Percentiles rank a stretch among this genome's conserved stretches.
These are phyloP conservation scores for Drosophila acutilabella DNA, from an alignment of 2,888 invertebrate genomes.

Conservation along the genomic window DNA sequence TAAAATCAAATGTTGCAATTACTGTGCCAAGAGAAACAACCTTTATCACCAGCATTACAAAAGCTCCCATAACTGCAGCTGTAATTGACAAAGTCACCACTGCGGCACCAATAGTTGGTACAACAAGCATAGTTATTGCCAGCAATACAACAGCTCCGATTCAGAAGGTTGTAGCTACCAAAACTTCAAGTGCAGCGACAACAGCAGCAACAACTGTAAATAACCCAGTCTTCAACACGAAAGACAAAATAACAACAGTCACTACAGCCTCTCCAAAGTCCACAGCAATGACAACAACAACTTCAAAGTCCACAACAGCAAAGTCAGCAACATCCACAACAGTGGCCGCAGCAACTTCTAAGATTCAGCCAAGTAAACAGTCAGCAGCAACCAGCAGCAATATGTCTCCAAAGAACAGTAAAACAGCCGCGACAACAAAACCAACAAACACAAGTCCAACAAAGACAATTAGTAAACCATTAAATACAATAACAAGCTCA, in stretches of 20 bases:
- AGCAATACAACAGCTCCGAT: not conserved
- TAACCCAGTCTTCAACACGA: not conserved
- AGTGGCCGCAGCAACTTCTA: conserved; percentile 14
- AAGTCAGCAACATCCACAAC: conserved; percentile 19
- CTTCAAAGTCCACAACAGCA: conserved; percentile 6
- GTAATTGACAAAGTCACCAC: not conserved
- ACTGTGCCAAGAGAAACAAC: too few species aligned
- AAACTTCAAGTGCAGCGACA: not conserved
- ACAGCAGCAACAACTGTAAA: conserved; percentile 28
- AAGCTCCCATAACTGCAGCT: not conserved
- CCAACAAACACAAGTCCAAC: conserved; percentile 54
- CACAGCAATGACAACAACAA: not conserved
- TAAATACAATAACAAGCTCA: conserved; percentile 25
- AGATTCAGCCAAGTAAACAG: conserved; percentile 30
- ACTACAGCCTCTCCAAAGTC: conserved; percentile 18
- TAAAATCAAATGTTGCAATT: not conserved
- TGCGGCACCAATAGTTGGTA: not conserved
- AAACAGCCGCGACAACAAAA: conserved; percentile 37
- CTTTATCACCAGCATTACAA: not conserved
- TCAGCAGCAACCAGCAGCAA: conserved; percentile 34
- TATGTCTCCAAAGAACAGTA: conserved; percentile 35
- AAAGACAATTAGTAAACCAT: conserved; percentile 39
- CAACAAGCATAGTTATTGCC: conserved; percentile 1
- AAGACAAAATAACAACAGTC: conserved; percentile 4
- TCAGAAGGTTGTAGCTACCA: not conserved